Percentiles rank a stretch among this genome's conserved stretches.
Conservation (phyloP, 2,888 invertebrate genomes). For the Halocaridina rubra region DNA sequence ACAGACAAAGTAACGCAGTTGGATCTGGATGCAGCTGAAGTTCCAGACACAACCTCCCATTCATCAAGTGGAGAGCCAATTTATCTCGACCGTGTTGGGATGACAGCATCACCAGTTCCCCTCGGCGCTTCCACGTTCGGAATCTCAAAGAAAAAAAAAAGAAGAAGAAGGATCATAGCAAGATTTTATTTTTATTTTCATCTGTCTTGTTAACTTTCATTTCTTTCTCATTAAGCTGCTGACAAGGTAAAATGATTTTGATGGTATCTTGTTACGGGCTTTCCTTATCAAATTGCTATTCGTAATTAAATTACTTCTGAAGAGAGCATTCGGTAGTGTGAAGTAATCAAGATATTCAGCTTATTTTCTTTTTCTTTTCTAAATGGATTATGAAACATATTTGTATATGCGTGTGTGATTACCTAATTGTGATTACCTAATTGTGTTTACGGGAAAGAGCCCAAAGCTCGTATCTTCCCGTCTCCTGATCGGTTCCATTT, state of each 20-base stretch:
- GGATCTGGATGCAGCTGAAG: conserved; percentile 33
- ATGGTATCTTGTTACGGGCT: neutral
- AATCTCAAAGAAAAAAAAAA: neutral
- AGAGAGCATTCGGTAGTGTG: neutral
- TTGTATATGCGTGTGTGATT: no score
- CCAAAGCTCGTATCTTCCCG: no score
- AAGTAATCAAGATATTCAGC: no score
- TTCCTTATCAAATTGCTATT: neutral
- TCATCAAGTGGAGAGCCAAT: conserved; percentile 9
- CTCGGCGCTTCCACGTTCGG: conserved; percentile 15
- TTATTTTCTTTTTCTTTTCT: no score
- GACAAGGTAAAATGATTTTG: neutral
- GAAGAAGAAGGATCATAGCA: neutral
- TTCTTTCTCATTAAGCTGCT: no score
- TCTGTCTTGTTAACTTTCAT: neutral
- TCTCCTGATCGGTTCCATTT: no score
- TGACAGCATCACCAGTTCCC: conserved; percentile 16
- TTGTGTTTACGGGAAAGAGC: no score
- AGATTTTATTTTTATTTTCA: neutral
- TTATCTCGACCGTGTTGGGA: neutral
- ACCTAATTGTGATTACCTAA: no score
- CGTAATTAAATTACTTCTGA: neutral
- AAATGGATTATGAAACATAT: no score
- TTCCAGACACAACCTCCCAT: neutral
- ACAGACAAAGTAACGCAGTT: conserved; percentile 14